Evolutionary conservation across 2,113 vertebrate genomes (phyloP).

Genomic region (Lasiurus borealis): DNA sequence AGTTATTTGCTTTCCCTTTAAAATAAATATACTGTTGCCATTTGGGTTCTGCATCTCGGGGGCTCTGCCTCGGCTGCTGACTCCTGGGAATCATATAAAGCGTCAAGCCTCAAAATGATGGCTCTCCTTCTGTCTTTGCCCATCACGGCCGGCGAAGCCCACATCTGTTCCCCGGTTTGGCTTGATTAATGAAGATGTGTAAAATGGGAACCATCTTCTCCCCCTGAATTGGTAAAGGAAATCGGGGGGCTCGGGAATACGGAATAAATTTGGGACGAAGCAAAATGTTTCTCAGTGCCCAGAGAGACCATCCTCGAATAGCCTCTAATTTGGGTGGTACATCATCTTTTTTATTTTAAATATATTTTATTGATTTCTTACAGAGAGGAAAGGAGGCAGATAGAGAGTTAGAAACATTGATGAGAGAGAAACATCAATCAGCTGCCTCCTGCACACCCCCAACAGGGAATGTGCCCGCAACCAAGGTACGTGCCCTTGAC

Average conservation of each 20-base stretch:
- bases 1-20: slow-evolving; percentile 54
- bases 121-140: slow-evolving; percentile 66
- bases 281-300: neutral
- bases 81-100: slow-evolving; percentile 72
- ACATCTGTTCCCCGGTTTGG: slow-evolving; percentile 60
- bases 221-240: slow-evolving; percentile 6
- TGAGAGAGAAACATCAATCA: no score
- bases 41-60: slow-evolving; percentile 47
- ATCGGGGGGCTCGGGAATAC: neutral
- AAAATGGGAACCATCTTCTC: slow-evolving; percentile 55
- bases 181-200: slow-evolving; percentile 72
- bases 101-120: slow-evolving; percentile 58
- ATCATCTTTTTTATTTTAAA: neutral
- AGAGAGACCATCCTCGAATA: neutral
- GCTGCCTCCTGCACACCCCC: no score
- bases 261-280: neutral
- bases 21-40: slow-evolving; percentile 50
- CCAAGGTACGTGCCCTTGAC: no score
- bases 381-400: no score
- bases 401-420: no score
- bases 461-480: no score
- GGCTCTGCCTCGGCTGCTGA: neutral
- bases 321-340: slow-evolving; percentile 23
- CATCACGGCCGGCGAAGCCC: slow-evolving; percentile 28
- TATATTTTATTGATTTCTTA: no score